phyloP scores from a whole-genome alignment of 2,888 invertebrate genomes.

The Ditylenchus weischeri region DNA sequence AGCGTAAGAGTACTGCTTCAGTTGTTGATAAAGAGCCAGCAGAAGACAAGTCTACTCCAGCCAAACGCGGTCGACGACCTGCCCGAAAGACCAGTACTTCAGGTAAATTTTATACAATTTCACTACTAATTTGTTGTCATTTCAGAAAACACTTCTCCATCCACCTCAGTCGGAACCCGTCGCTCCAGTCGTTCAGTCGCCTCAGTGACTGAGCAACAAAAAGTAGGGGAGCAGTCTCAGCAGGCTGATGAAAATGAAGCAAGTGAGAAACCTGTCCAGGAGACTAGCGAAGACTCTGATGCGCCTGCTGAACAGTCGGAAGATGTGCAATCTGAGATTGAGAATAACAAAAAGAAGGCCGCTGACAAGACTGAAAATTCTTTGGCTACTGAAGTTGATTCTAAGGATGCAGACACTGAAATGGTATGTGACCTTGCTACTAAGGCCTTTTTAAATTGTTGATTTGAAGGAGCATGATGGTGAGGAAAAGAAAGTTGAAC shows the following conservation, averaged over 20 bases:
- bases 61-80: constrained; percentile 13
- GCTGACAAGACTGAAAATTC: constrained; percentile 4
- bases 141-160: constrained; percentile 23
- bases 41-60: constrained; percentile 10
- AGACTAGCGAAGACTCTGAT: background rate
- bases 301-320: background rate
- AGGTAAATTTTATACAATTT: no score
- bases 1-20: constrained; percentile 20
- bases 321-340: constrained; percentile 7
- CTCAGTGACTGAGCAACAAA: constrained; percentile 11
- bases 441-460: no score
- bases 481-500: constrained; percentile 11
- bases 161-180: constrained; percentile 24
- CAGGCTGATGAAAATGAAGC: background rate
- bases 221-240: constrained; percentile 4
- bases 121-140: no score
- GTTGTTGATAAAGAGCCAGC: constrained; percentile 7
- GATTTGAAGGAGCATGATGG: background rate
- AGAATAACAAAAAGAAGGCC: constrained; percentile 14
- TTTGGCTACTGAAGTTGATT: no score
- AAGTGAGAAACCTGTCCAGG: background rate
- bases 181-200: constrained; percentile 19
- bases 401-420: no score
- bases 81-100: constrained; percentile 16
- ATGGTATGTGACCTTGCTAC: no score